phyloP scores from a whole-genome alignment of 1,140 invertebrate species.

The Antheraea pernyi region DNA sequence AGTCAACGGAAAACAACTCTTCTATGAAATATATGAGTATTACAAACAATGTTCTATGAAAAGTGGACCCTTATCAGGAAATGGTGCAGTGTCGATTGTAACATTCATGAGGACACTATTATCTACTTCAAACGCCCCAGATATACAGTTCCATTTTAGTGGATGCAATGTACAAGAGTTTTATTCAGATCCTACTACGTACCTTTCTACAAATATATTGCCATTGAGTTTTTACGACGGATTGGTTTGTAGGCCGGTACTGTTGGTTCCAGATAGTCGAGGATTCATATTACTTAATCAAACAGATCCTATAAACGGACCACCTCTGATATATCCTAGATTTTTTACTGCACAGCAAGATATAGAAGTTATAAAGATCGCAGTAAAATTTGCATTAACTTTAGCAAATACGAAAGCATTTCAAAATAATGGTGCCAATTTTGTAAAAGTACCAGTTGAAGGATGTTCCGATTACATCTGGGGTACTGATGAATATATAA shows the following conservation, averaged over 20 bases:
- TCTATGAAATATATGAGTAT: conserved; percentile 78
- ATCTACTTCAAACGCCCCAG: conserved; percentile 48
- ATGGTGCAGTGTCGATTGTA: conserved; percentile 71
- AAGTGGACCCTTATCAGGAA: conserved; percentile 75
- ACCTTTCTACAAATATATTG: conserved; percentile 68
- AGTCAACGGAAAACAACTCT: conserved; percentile 59
- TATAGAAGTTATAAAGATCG: conserved; percentile 65
- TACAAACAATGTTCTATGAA: conserved; percentile 58
- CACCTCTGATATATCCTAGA: conserved; percentile 90
- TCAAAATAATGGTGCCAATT: conserved; percentile 76
- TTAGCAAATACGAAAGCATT: conserved; percentile 82
- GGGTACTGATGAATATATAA: conserved; percentile 84
- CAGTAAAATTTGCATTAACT: conserved; percentile 80
- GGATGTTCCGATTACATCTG: conserved; percentile 81
- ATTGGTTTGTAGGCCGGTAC: conserved; percentile 77
- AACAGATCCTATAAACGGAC: conserved; percentile 84
- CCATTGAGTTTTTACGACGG: conserved; percentile 78
- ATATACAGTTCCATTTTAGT: conserved; percentile 74
- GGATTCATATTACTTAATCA: conserved; percentile 84
- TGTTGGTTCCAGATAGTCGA: conserved; percentile 85
- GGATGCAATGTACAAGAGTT: conserved; percentile 73
- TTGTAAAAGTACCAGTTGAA: conserved; percentile 80
- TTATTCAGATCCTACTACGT: conserved; percentile 75
- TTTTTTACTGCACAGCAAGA: conserved; percentile 85
- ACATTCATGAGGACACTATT: conserved; percentile 80